Base-by-base conservation (phyloP, 1,140 invertebrate genomes). In the Camponotus pennsylvanicus region DNA sequence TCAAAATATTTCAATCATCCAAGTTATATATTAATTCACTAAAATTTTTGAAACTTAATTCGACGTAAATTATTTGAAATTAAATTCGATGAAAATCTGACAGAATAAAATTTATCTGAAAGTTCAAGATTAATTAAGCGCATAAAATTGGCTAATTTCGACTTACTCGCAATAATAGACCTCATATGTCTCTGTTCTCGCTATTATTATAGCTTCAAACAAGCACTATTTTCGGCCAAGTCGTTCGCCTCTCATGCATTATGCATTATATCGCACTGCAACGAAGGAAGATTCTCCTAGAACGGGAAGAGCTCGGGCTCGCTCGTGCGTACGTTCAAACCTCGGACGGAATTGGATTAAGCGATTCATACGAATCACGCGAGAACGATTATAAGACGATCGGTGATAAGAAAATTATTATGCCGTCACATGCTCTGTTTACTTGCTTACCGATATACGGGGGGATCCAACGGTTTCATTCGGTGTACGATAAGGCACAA, bases 371-470 rank as follows among this genome's bases (percentile, higher is more conserved):
- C 49, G 61, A 67, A 40, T 73, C 84, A 67, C 71, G 78, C 83
- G 67, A 87, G 67, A 84, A 67, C 82, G 34, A 84, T 84, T 79
- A 73, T 49, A 84, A 61, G 77, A 69, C 84, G 70, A 79, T 75
- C 78, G 59, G 57, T 40, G 86, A 76, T 88, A 86, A 86, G 78
- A 69, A 77, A 88, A 83, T 80, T 70, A 75, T 86, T 77, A 70
- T 75, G 55, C 64, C 27, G 64, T 11, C 40, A 9, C 27, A 21
- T 73, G 27, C 40, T 67, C 55, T 73, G 80, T 83, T 71, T 70
- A 42, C 57, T 42, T 40, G 42, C 76, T 84, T 83, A 32, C 55
- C 45, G 42, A 77, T 70, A 69, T 80, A 66, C 85, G 37, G 34
- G 11, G 73, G 18, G 32, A 80, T 27, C 66, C 67, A 78, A 70